Conservation (phyloP, 2,888 invertebrate species). For the Charanyca ferruginea region DNA sequence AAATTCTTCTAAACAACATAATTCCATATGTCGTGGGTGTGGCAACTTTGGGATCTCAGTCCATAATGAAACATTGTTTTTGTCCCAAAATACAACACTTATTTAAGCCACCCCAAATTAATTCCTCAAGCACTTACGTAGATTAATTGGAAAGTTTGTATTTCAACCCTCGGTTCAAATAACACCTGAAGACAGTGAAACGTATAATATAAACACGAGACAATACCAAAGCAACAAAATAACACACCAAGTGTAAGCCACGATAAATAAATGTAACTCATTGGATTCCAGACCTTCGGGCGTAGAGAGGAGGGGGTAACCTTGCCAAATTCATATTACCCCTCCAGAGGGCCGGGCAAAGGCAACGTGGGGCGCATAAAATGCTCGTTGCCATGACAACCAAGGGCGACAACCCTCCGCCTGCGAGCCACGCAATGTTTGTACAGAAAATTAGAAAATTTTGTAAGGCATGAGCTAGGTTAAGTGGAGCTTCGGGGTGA, state of each 20-base stretch:
- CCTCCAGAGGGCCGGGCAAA: slow-evolving; percentile 66
- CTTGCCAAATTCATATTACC: slow-evolving; percentile 74
- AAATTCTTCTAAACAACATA: no score
- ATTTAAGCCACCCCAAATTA: slow-evolving; percentile 9
- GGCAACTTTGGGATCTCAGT: not conserved
- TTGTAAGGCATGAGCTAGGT: slow-evolving; percentile 59
- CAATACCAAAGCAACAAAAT: slow-evolving; percentile 42
- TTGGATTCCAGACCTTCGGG: slow-evolving; percentile 63
- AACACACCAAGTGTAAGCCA: slow-evolving; percentile 59
- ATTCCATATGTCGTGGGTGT: no score
- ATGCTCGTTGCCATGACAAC: slow-evolving; percentile 83
- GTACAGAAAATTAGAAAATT: slow-evolving; percentile 69
- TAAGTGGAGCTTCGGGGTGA: slow-evolving; percentile 39
- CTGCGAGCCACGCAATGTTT: slow-evolving; percentile 65
- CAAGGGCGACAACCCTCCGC: slow-evolving; percentile 86
- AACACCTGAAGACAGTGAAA: slow-evolving; percentile 21
- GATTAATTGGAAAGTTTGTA: slow-evolving; percentile 7
- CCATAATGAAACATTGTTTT: not conserved
- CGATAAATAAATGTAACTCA: slow-evolving; percentile 64
- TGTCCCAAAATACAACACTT: not conserved
- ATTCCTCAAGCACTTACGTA: not conserved
- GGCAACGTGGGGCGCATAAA: slow-evolving; percentile 84
- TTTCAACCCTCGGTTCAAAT: slow-evolving; percentile 15
- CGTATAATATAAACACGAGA: slow-evolving; percentile 40
- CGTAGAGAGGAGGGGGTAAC: slow-evolving; percentile 67